phyloP scores from a whole-genome alignment of 2,113 vertebrate genomes.

The Sylvietta virens region DNA sequence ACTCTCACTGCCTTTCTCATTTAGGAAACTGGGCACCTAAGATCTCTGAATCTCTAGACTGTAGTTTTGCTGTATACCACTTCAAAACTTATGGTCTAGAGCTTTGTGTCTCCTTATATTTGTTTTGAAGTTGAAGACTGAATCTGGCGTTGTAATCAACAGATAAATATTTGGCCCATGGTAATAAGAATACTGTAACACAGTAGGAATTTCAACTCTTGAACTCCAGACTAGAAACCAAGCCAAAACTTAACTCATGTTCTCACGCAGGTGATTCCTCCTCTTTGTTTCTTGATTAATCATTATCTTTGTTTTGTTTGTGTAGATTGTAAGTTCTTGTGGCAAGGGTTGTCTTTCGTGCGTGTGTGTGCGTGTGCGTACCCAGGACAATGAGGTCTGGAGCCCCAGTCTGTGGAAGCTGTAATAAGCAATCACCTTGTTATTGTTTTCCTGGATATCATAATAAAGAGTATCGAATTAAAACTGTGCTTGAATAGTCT shows the following conservation, averaged over 20 bases:
- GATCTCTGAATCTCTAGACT: not conserved
- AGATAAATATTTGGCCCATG: not conserved
- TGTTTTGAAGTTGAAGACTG: not conserved
- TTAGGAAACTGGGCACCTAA: not conserved
- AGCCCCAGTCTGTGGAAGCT: slow-evolving; percentile 13
- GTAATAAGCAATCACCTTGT: slow-evolving; percentile 54
- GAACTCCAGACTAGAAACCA: not conserved
- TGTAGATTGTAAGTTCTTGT: slow-evolving; percentile 43
- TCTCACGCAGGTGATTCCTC: not conserved
- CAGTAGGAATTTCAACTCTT: not conserved
- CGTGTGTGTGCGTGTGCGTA: not conserved
- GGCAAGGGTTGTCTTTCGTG: slow-evolving; percentile 6
- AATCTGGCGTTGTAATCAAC: not conserved
- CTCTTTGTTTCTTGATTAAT: slow-evolving; percentile 23
- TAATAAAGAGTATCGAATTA: slow-evolving; percentile 44
- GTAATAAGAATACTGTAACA: not conserved
- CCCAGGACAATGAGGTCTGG: slow-evolving; percentile 6
- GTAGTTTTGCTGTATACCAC: not conserved
- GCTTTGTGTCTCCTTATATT: not conserved
- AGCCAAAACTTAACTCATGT: not conserved
- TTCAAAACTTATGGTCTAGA: not conserved
- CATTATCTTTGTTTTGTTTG: slow-evolving; percentile 22
- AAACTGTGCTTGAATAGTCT: slow-evolving; percentile 41
- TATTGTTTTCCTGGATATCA: slow-evolving; percentile 47
- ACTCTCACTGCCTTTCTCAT: not conserved